These are phyloP conservation scores for Caretta caretta DNA, from an alignment of 2,113 vertebrate genomes.

Conservation along the genomic window DNA sequence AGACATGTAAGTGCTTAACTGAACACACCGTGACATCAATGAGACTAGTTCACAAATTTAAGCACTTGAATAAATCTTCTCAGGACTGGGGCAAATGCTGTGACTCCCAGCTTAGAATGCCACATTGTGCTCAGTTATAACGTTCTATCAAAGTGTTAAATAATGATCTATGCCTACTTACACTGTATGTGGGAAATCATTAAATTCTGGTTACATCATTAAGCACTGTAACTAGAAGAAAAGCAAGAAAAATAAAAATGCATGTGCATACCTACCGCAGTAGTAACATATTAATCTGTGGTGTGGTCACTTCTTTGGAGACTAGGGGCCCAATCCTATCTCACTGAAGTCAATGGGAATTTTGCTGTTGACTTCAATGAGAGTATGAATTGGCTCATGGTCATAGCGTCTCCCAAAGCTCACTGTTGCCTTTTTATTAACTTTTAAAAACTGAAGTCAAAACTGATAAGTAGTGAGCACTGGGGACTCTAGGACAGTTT, in stretches of 20 bases:
- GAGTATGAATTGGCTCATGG: slow-evolving; percentile 40
- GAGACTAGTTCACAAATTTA: not conserved
- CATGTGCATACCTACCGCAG: not conserved
- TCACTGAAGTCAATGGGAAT: not conserved
- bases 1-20: not conserved
- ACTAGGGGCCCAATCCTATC: not conserved
- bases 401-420: not conserved
- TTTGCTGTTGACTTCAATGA: slow-evolving; percentile 42
- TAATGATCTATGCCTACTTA: not conserved
- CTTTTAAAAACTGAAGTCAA: slow-evolving; percentile 51
- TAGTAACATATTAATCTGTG: not conserved
- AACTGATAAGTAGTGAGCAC: slow-evolving; percentile 68
- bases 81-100: not conserved
- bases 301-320: not conserved
- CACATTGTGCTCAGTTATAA: not conserved
- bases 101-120: not conserved
- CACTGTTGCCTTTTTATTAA: slow-evolving; percentile 62
- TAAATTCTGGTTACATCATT: not conserved
- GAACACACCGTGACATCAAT: not conserved
- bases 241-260: not conserved
- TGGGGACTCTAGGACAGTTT: slow-evolving; percentile 62
- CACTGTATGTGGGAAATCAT: not conserved
- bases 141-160: not conserved
- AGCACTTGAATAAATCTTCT: not conserved
- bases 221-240: not conserved